Base-by-base conservation (phyloP, 2,888 invertebrate species). In the Aplocera efformata region DNA sequence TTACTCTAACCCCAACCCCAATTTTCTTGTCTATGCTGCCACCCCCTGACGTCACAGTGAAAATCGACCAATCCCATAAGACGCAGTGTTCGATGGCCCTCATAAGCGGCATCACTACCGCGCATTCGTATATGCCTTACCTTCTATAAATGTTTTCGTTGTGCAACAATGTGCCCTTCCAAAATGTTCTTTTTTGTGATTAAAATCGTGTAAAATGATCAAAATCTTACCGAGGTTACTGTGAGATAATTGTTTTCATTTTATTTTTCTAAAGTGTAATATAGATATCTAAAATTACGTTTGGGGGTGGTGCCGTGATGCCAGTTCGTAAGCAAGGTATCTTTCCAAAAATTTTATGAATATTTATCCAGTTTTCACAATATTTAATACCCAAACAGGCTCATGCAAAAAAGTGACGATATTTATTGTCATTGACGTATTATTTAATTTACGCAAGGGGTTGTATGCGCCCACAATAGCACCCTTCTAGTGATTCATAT, bases 241-340 rank as follows among this genome's bases (percentile, higher is more conserved):
- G 76, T 84, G 67, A 79, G 75, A 73, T 69, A 62, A n/a, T 65
- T 59, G 65, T 75, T 72, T 40, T 67, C 52, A 58, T 76, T 80
- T 82, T 71, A 66, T 76, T 80, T 75, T 72, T 53, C 47, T 61
- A 58, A 56, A 62, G 62, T 70, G 64, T 74, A 67, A 68, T 60
- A 67, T 77, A 79, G 67, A 75, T 78, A 77, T 73, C 71, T 71
- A 71, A 69, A 72, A 79, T 76, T 78, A 75, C 76, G 74, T 78
- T 75, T 74, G 80, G 82, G 85, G 86, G 85, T 85, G 85, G 84
- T 79, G 77, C 78, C 86, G 88, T 84, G 85, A 92, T 93, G 92
- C 92, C 92, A 80, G 92, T 92, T 81, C 91, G 92, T 81, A 93
- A 93, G 90, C 92, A 93, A 92, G 92, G 92, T 92, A 44, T 6